These are phyloP conservation scores for Jaculus jaculus DNA, from an alignment of 2,113 vertebrate genomes.

Conservation along the genomic window DNA sequence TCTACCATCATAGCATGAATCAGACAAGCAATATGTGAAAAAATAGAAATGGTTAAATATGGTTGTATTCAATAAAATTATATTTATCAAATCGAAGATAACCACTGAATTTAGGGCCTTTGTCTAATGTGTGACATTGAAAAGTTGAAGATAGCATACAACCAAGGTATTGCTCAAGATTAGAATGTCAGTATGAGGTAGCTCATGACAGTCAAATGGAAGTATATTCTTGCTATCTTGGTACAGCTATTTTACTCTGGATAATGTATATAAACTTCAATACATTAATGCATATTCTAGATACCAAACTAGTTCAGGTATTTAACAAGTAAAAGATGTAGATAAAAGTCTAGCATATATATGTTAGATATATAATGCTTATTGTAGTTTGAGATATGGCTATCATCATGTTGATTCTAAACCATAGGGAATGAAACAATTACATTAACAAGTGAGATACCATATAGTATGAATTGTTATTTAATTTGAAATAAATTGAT, in stretches of 20 bases:
- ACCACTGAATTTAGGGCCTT: background rate
- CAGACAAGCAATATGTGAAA: background rate
- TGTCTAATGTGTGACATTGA: background rate
- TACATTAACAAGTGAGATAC: conserved; percentile 18
- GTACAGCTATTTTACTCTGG: background rate
- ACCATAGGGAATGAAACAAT: background rate
- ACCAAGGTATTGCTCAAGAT: background rate
- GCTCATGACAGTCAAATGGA: background rate
- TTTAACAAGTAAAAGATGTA: background rate
- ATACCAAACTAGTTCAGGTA: background rate
- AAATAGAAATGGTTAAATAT: background rate
- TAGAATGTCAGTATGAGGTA: background rate
- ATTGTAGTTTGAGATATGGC: background rate
- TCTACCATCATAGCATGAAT: background rate
- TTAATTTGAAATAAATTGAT: background rate
- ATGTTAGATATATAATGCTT: background rate
- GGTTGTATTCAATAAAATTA: background rate
- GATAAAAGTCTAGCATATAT: background rate
- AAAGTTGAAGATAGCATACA: background rate
- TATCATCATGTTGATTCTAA: conserved; percentile 13
- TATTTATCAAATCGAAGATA: background rate
- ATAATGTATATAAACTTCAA: background rate
- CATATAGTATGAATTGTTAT: background rate
- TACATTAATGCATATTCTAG: background rate
- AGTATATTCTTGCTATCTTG: background rate